phyloP scores from a whole-genome alignment of 2,888 invertebrate genomes.

The Mimachlamys varia region DNA sequence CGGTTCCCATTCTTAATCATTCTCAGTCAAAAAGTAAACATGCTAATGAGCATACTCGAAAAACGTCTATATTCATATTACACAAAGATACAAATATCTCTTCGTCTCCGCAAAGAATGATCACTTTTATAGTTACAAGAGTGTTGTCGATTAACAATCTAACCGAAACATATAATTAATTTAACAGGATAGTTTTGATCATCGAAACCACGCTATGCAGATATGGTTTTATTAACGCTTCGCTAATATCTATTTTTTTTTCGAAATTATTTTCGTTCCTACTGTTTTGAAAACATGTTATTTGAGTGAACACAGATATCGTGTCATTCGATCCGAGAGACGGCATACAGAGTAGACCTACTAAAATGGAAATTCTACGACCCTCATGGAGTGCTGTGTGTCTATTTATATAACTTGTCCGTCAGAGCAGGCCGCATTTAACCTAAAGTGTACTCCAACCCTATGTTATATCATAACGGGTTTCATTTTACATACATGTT shows the following conservation, averaged over 20 bases:
- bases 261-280: neutral
- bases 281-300: constrained; percentile 30
- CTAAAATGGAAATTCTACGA: constrained; percentile 22
- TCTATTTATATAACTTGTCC: neutral
- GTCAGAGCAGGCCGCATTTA: neutral
- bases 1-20: no score
- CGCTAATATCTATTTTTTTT: neutral
- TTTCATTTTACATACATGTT: neutral
- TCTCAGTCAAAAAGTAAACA: no score
- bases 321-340: neutral
- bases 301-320: neutral
- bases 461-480: neutral
- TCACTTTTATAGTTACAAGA: neutral
- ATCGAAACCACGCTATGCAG: neutral
- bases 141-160: neutral
- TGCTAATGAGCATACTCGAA: no score
- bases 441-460: neutral
- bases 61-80: no score
- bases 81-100: no score
- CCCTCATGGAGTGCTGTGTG: neutral
- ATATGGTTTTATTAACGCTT: no score
- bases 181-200: neutral
- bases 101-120: no score
- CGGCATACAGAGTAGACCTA: neutral
- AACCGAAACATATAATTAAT: neutral